Percentiles rank a stretch among this genome's conserved stretches.
Evolutionary conservation across 2,113 vertebrate species (phyloP).

Genomic region (Mobula hypostoma): DNA sequence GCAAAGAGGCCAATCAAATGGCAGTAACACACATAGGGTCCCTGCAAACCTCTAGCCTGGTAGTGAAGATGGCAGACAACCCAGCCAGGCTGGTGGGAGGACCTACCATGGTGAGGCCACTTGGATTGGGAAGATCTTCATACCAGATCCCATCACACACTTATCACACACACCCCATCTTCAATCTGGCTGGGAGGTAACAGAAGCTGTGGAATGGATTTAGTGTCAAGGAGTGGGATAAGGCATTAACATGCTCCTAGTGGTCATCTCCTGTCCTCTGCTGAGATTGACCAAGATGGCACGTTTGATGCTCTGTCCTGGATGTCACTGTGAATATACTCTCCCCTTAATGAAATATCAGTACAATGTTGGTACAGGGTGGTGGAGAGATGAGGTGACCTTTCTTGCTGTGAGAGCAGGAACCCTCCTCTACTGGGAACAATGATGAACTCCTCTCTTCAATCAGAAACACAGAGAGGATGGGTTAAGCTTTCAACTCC

Average conservation of each 20-base stretch:
- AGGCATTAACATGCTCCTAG: no score
- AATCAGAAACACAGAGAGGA: neutral
- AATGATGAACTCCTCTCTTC: neutral
- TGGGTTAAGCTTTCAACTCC: neutral
- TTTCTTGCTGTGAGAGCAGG: neutral
- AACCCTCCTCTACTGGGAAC: neutral
- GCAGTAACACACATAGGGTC: no score
- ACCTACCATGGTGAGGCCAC: neutral
- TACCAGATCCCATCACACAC: neutral
- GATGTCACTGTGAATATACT: neutral
- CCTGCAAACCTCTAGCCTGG: no score
- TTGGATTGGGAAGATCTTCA: neutral
- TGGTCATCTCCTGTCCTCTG: no score
- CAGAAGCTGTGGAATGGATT: no score
- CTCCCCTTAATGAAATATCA: neutral
- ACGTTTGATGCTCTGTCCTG: neutral
- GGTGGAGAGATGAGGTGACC: no score
- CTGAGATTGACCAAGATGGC: no score
- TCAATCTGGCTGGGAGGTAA: no score
- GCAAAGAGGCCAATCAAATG: no score
- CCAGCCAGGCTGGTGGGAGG: neutral
- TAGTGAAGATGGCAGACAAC: no score
- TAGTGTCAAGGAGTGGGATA: no score
- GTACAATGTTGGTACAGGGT: neutral
- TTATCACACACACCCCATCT: no score